phyloP scores from a whole-genome alignment of 2,888 invertebrate species.

The Diarsia dahlii region DNA sequence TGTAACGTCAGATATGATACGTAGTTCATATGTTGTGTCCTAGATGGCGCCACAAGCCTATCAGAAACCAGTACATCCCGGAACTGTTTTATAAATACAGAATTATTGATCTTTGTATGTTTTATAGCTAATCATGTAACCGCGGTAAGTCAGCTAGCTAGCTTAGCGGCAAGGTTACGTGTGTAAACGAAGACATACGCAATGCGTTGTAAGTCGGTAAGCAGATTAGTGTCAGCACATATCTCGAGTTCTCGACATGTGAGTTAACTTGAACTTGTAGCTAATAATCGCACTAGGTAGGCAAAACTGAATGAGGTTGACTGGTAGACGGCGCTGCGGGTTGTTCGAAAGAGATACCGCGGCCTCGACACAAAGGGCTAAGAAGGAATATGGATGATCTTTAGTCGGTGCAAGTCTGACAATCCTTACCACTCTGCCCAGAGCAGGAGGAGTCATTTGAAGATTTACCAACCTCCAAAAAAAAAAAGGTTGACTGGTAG shows the following conservation, averaged over 20 bases:
- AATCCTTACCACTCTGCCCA: no score
- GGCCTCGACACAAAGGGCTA: no score
- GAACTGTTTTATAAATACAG: not conserved
- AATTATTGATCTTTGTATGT: conserved; percentile 12
- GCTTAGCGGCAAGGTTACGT: conserved; percentile 61
- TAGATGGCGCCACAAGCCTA: not conserved
- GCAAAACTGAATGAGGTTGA: no score
- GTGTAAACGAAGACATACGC: conserved; percentile 59
- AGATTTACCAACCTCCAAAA: no score
- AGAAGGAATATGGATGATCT: no score
- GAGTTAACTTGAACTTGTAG: conserved; percentile 8
- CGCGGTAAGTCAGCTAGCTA: conserved; percentile 48
- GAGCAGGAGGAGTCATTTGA: no score
- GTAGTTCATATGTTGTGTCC: not conserved
- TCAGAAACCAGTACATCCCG: not conserved
- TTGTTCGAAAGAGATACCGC: no score
- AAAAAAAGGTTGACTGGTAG: no score
- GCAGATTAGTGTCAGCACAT: conserved; percentile 56
- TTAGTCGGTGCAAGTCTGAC: no score
- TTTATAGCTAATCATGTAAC: conserved; percentile 28
- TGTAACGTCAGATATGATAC: not conserved
- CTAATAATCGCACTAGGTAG: not conserved
- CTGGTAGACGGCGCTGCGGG: no score
- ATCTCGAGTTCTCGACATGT: conserved; percentile 38
- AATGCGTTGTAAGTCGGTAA: conserved; percentile 60